Base-by-base conservation (phyloP, 2,797 vertebrate species). In the Denticeps clupeoides region DNA sequence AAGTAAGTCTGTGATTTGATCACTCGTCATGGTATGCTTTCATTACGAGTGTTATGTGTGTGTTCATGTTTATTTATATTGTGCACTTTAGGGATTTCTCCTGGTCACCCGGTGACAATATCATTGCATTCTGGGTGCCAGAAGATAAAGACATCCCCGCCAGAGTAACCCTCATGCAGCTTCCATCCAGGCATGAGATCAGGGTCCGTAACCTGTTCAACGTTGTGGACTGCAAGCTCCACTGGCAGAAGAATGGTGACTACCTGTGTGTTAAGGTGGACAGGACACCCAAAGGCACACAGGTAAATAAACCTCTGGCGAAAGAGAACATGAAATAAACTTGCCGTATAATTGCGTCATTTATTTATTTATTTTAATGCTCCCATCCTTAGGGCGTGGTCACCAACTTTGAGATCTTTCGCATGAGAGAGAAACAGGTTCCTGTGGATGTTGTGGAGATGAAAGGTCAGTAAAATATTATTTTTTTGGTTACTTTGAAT, bases 401-500 rank as follows among this genome's bases (percentile, higher is more conserved):
- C 64, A 98, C 93, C 74, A 99, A 98, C 78, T 99, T 99, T 81
- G 95, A 99, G 80, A 98, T 99, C 74, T 99, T 99, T 81, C 78
- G 94, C 62, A 99, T 99, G 95, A 84, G 93, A 66, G 95, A 99
- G 69, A 99, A 99, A 47, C 94, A 99, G 70, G 95, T 98, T 54
- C 94, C 95, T 37, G 95, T 99, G 0, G 94, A 98, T 56, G 93
- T 99, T 53, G 91, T 98, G 33, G 94, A 99, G 65, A 97, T 98
- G 93, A 99, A 97, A 83, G 94, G 94, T 89, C 69, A 77, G 77
- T n/a, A n/a, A n/a, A n/a, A n/a, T n/a, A 9, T 12, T 1, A 46
- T 33, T 1, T 18, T 27, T 16, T 8, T 26, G 13, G 2, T 43
- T 21, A n/a, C 11, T 42, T 5, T 2, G 3, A 11, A 4, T 29